A percentile compares a stretch with the other conserved stretches of the same genome.
These are phyloP conservation scores for Conops quadrifasciatus DNA, from an alignment of 2,888 invertebrate genomes.

Conservation along the genomic window DNA sequence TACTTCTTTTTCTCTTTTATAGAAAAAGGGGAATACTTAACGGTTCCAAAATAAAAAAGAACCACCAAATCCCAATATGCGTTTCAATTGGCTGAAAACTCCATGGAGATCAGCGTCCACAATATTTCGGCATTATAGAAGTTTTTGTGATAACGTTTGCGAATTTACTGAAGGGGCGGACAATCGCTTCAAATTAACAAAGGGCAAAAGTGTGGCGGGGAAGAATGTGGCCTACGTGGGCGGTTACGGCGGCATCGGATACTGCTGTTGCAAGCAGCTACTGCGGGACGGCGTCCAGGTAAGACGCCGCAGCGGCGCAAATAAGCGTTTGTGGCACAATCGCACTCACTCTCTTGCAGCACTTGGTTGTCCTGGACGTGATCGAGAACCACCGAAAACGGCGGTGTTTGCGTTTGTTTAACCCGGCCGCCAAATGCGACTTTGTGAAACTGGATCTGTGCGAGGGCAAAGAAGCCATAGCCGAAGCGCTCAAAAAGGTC, in stretches of 20 bases:
- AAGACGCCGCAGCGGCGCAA: conserved; percentile 15
- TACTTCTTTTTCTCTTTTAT: too few relatives aligned
- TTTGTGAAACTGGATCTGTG: conserved; percentile 40
- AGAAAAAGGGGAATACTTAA: background rate
- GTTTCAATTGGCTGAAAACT: background rate
- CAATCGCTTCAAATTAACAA: background rate
- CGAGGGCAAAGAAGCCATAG: conserved; percentile 39
- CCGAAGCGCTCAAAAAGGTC: conserved; percentile 36
- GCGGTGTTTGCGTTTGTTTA: conserved; percentile 22
- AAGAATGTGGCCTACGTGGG: conserved; percentile 50
- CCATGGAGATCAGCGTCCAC: conserved; percentile 19
- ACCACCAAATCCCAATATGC: background rate
- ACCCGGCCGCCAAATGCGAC: conserved; percentile 28
- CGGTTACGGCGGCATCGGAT: conserved; percentile 51
- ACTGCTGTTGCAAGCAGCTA: conserved; percentile 45
- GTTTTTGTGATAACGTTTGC: too few relatives aligned
- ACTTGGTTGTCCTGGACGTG: conserved; percentile 47
- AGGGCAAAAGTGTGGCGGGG: conserved; percentile 31
- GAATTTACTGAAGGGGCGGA: too few relatives aligned
- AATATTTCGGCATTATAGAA: conserved; percentile 8
- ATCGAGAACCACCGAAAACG: conserved; percentile 35
- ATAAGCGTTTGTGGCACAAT: background rate
- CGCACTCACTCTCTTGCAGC: conserved; percentile 36
- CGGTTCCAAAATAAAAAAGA: background rate
- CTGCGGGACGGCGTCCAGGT: conserved; percentile 44